Evolutionary conservation across 2,113 vertebrate species (phyloP), one percentile per base, ranked within the genome.

Genomic region (Excalfactoria chinensis): DNA sequence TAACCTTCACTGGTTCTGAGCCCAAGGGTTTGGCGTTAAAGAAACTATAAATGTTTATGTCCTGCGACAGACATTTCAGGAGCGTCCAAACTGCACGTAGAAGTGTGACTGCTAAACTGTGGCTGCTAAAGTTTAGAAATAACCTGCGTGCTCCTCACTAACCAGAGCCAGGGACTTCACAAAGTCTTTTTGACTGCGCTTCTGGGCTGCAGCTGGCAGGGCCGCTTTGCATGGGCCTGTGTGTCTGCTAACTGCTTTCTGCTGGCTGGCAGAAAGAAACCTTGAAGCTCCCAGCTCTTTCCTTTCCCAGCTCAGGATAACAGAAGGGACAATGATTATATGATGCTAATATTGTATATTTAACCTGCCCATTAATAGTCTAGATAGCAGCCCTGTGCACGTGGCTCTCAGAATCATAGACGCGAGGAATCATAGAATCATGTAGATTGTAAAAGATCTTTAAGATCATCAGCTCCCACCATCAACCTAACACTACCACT

Each of bases 131-230:
- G 59, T 41, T 94, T 80, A 91, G 91, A 91, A 95, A 95, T 87
- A 91, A 93, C 71, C 87, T 91, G 41, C 63, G 53, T 80, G 75
- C 49, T 96, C 51, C 89, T 93, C 59, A 18, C 28, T 66, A 2
- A 22, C 44, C 67, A 80, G 78, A 91, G 93, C 91, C 93, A 95
- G 95, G 46, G 71, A 16, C 25, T 85, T 37, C 55, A 93, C 93
- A 93, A 85, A 91, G 82, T 86, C 93, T 93, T 95, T 95, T 89
- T 93, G 84, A 93, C 49, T 48, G 67, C 1, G 0, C 0, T 1
- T 66, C 89, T 95, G 87, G 89, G 89, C 78, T 66, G 84, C 86
- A 93, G 91, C 78, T 7, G 9, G 51, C 89, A 89, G 69, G 89
- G 81, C 53, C 53, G 12, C 48, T 35, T 89, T 72, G 72, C 44